These are phyloP conservation scores for Cheilosia scutellata DNA, from an alignment of 2,888 invertebrate species.

Conservation along the genomic window DNA sequence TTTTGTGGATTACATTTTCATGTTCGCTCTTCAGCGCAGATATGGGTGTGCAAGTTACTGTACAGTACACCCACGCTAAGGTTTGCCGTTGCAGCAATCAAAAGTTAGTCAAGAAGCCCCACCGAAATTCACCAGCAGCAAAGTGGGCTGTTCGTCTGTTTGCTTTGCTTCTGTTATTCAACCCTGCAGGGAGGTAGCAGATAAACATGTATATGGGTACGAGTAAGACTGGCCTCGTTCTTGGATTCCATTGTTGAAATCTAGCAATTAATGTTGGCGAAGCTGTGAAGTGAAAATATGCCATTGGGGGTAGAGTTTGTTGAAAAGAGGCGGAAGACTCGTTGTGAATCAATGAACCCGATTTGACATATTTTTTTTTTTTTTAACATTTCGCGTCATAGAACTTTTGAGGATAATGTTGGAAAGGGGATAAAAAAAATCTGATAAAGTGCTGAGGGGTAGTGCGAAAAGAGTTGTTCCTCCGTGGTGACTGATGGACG, in stretches of 20 bases:
- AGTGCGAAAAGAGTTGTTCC: too few relatives aligned
- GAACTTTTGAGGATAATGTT: too few relatives aligned
- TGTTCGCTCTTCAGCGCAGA: constrained; percentile 16
- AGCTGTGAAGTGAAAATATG: constrained; percentile 61
- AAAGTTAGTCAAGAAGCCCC: constrained; percentile 47
- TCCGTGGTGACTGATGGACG: too few relatives aligned
- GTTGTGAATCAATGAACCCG: constrained; percentile 69
- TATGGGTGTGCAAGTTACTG: constrained; percentile 34
- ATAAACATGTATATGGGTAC: neutral
- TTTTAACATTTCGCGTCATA: neutral
- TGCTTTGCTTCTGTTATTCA: constrained; percentile 22
- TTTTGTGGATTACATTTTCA: constrained; percentile 39
- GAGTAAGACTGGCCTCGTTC: constrained; percentile 62
- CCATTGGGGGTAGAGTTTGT: constrained; percentile 47
- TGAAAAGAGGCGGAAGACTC: constrained; percentile 38
- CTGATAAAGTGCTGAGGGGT: too few relatives aligned
- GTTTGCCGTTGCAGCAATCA: constrained; percentile 46
- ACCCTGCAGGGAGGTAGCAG: constrained; percentile 32
- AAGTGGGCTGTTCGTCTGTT: neutral
- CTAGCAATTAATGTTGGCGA: constrained; percentile 61
- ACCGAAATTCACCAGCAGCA: constrained; percentile 22
- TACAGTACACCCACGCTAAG: constrained; percentile 38
- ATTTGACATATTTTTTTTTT: constrained; percentile 19
- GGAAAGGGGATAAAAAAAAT: too few relatives aligned
- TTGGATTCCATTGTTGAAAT: constrained; percentile 51